Evolutionary conservation across 2,888 invertebrate genomes (phyloP), one percentile per base, ranked within the genome.

Genomic region (Malacosoma neustria): DNA sequence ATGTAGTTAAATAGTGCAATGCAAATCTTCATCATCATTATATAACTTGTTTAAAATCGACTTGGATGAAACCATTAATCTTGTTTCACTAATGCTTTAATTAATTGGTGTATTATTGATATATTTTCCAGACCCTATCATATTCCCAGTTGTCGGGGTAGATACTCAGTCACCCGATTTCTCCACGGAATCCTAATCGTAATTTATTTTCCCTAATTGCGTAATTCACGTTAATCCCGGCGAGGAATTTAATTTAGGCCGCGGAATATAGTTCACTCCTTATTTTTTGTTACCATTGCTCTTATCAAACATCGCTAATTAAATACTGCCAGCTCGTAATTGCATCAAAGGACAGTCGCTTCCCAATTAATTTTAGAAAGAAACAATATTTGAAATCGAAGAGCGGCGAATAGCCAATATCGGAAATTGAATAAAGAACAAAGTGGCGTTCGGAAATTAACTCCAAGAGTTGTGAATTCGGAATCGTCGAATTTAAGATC

Each of bases 381-480:
- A 46, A 58, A 53, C 52, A 57, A 56, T 58, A 62, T 60, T 58
- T 56, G 47, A 63, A 67, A 68, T 70, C 67, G 61, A 61, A 63
- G 59, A 55, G 56, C 51, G 57, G 2, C 2, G 61, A 63, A 69
- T 58, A 59, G 59, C 58, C 71, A 62, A 72, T 72, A 75, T 71
- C 82, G 84, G 84, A 85, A 82, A 85, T 85, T 82, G 77, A 84
- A 82, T 84, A 79, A 79, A 82, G 80, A 81, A 81, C 74, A 76
- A 81, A 81, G 80, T 80, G 81, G 69, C 77, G 74, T 72, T 80
- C 82, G 85, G 85, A 85, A 82, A 85, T 85, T 82, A 82, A 68
- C 72, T 72, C 66, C 65, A 76, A 72, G 72, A 77, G 81, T 73
- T 77, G 65, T 67, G 72, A 75, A 74, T 79, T 75, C 56, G 63